Conservation (phyloP, 2,113 vertebrate genomes). For the Trichechus manatus region DNA sequence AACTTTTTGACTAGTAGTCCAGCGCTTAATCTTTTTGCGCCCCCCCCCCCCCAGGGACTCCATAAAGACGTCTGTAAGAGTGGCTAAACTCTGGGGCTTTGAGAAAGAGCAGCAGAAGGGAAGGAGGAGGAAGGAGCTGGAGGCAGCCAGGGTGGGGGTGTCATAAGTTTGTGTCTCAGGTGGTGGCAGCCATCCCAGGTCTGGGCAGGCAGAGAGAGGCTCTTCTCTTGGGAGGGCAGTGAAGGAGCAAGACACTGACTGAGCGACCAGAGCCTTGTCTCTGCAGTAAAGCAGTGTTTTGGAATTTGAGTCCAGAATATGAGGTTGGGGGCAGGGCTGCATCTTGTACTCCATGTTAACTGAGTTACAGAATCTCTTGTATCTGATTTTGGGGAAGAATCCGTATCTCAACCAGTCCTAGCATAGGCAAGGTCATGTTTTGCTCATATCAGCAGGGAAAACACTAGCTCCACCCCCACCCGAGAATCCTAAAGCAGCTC, state of each 20-base stretch:
- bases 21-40: neutral
- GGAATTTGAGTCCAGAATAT: neutral
- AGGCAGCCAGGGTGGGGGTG: neutral
- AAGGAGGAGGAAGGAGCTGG: neutral
- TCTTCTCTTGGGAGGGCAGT: neutral
- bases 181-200: neutral
- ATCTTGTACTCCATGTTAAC: neutral
- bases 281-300: no score
- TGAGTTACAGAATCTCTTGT: neutral
- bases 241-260: neutral
- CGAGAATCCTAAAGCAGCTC: neutral
- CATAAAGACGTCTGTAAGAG: neutral
- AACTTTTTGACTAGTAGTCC: neutral
- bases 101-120: neutral
- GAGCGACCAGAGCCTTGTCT: neutral
- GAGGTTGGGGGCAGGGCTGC: neutral
- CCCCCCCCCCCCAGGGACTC: neutral
- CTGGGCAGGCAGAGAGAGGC: no score
- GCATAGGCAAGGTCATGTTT: neutral
- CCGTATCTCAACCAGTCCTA: neutral
- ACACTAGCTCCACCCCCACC: neutral
- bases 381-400: neutral
- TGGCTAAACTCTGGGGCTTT: neutral
- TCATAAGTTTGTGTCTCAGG: neutral
- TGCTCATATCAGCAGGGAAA: neutral